These are phyloP conservation scores for Tortricodes alternella DNA, from an alignment of 2,888 invertebrate genomes.

Conservation along the genomic window DNA sequence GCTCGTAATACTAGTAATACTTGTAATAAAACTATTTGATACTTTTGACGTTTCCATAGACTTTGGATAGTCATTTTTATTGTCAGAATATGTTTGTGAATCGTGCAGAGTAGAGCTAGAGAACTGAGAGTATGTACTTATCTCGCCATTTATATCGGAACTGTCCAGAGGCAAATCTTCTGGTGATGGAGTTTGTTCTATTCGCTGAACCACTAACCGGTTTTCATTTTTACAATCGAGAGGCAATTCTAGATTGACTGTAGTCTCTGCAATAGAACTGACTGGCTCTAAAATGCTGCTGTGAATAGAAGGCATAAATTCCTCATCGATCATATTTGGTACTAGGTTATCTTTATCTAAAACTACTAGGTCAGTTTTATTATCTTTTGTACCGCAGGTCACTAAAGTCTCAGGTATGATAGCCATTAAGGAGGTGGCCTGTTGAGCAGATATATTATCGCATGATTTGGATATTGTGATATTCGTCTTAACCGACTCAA, in stretches of 20 bases:
- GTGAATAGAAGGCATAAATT: conserved; percentile 84
- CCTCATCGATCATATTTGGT: conserved; percentile 77
- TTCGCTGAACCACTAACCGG: conserved; percentile 65
- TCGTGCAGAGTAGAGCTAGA: conserved; percentile 77
- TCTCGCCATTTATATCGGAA: conserved; percentile 84
- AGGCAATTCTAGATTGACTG: conserved; percentile 80
- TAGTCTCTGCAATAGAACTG: conserved; percentile 78
- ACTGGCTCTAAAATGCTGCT: conserved; percentile 84
- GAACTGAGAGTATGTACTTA: conserved; percentile 79
- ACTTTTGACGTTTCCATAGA: conserved; percentile 85
- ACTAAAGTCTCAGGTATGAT: conserved; percentile 18
- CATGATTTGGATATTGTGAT: conserved; percentile 40
- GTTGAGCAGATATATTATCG: conserved; percentile 32
- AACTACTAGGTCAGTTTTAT: not conserved
- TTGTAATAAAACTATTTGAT: conserved; percentile 90
- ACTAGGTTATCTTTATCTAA: conserved; percentile 50
- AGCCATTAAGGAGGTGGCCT: conserved; percentile 8
- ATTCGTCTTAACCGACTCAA: conserved; percentile 41
- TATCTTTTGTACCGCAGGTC: conserved; percentile 29
- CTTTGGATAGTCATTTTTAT: conserved; percentile 84
- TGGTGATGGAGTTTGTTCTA: conserved; percentile 92
- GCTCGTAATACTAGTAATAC: conserved; percentile 95
- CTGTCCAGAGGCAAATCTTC: conserved; percentile 93
- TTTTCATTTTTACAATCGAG: conserved; percentile 76
- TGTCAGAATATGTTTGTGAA: conserved; percentile 81